Evolutionary conservation across 1,140 invertebrate species (phyloP).

Genomic region (Aphaenogaster rudis): DNA sequence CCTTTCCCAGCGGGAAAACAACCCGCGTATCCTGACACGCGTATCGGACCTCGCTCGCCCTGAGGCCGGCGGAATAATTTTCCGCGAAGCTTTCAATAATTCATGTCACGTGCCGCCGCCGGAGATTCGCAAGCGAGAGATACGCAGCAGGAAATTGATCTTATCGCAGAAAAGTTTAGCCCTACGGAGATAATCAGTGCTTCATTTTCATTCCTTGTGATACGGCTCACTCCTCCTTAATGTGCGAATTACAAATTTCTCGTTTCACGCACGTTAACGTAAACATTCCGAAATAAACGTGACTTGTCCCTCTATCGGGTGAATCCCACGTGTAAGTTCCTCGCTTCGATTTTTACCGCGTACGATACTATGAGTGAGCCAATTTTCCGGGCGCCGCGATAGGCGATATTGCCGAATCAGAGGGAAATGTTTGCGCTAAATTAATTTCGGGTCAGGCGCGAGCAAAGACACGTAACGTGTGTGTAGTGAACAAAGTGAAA

Average conservation of each 20-base stretch:
- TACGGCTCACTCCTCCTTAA: not conserved
- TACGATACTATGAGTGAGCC: conserved; percentile 33
- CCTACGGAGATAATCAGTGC: conserved; percentile 4
- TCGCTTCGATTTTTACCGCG: conserved; percentile 10
- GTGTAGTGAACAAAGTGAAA: conserved; percentile 55
- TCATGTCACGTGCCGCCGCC: conserved; percentile 65
- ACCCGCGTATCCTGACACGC: conserved; percentile 12
- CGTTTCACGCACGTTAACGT: not conserved
- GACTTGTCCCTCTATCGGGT: not conserved
- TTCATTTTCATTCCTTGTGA: not conserved
- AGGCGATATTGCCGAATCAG: conserved; percentile 56
- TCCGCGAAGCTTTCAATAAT: conserved; percentile 74
- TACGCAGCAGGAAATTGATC: conserved; percentile 37
- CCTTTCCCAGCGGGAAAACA: conserved; percentile 36
- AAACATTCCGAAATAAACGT: conserved; percentile 3
- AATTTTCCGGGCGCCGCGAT: conserved; percentile 30
- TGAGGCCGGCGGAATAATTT: conserved; percentile 68
- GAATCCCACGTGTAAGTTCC: not conserved
- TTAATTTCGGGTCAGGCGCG: conserved; percentile 65
- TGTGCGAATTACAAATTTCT: not conserved
- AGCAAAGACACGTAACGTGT: conserved; percentile 61
- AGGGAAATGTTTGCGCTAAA: conserved; percentile 55
- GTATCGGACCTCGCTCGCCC: not conserved
- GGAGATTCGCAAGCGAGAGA: conserved; percentile 28
- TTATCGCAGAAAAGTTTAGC: conserved; percentile 4